phyloP scores from a whole-genome alignment of 2,888 invertebrate species.

The Lasioglossum malachurum region DNA sequence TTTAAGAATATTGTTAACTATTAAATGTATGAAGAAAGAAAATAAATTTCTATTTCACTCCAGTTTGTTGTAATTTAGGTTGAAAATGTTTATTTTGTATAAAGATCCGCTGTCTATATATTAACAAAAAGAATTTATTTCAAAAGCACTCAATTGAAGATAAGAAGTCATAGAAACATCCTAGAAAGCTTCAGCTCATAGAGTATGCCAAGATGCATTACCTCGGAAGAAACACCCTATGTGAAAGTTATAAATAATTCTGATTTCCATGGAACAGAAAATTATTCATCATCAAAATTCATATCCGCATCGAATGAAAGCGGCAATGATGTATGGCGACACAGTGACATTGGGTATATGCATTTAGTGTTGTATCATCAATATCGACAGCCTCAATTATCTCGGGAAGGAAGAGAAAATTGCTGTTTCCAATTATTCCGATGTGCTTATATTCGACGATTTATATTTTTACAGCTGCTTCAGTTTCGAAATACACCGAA shows the following conservation, averaged over 20 bases:
- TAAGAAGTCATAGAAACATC: too few relatives aligned
- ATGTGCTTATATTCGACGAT: constrained; percentile 8
- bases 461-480: constrained; percentile 22
- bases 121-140: too few relatives aligned
- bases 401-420: constrained; percentile 45
- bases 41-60: too few relatives aligned
- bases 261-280: not conserved
- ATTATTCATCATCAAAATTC: constrained; percentile 15
- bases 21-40: too few relatives aligned
- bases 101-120: too few relatives aligned
- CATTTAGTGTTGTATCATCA: constrained; percentile 43
- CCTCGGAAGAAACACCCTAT: not conserved
- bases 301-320: constrained; percentile 8
- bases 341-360: constrained; percentile 17
- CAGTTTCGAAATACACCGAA: constrained; percentile 2
- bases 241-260: not conserved
- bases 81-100: too few relatives aligned
- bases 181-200: not conserved
- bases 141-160: too few relatives aligned
- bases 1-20: too few relatives aligned
- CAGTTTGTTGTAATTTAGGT: too few relatives aligned
- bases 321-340: constrained; percentile 7
- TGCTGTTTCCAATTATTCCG: constrained; percentile 50
- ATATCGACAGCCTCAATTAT: constrained; percentile 47
- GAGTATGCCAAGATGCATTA: not conserved